Evolutionary conservation across 2,113 vertebrate genomes (phyloP).

Genomic region (Poeciliopsis occidentalis): DNA sequence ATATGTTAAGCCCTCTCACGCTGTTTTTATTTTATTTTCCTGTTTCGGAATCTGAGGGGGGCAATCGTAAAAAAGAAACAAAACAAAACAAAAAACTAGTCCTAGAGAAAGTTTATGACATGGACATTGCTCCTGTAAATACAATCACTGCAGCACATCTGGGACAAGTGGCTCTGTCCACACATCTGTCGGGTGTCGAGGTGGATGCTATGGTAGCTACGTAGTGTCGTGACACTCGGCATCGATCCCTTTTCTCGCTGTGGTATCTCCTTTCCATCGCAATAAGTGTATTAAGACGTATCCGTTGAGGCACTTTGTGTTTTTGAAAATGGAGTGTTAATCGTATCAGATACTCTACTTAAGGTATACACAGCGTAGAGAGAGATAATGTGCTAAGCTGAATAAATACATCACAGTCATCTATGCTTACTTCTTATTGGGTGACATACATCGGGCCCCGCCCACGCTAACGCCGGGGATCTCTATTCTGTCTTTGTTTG

Average conservation of each 20-base stretch:
- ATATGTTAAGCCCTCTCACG: background rate
- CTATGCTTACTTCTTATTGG: conserved; percentile 68
- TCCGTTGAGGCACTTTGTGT: conserved; percentile 79
- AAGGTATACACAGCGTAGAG: conserved; percentile 75
- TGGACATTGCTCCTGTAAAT: conserved; percentile 82
- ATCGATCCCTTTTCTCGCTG: conserved; percentile 72
- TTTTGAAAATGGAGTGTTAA: conserved; percentile 67
- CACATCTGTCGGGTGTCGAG: conserved; percentile 69
- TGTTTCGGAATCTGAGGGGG: conserved; percentile 1
- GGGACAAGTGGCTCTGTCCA: conserved; percentile 71
- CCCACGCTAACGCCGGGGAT: background rate
- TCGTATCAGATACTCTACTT: conserved; percentile 61
- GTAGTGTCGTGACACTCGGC: conserved; percentile 55
- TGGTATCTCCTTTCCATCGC: conserved; percentile 65
- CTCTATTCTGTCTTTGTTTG: background rate
- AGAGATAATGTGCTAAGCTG: conserved; percentile 60
- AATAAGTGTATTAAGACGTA: conserved; percentile 83
- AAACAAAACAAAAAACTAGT: conserved; percentile 29
- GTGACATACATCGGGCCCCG: conserved; percentile 24
- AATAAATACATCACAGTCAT: conserved; percentile 74
- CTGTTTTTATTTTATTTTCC: conserved; percentile 12
- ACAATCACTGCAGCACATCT: conserved; percentile 70
- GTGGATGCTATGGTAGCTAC: conserved; percentile 43
- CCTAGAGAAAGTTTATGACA: conserved; percentile 36
- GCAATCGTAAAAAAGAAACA: too few species aligned